Base-by-base conservation (phyloP, 2,888 invertebrate genomes). In the Rotaria magnacalcarata region DNA sequence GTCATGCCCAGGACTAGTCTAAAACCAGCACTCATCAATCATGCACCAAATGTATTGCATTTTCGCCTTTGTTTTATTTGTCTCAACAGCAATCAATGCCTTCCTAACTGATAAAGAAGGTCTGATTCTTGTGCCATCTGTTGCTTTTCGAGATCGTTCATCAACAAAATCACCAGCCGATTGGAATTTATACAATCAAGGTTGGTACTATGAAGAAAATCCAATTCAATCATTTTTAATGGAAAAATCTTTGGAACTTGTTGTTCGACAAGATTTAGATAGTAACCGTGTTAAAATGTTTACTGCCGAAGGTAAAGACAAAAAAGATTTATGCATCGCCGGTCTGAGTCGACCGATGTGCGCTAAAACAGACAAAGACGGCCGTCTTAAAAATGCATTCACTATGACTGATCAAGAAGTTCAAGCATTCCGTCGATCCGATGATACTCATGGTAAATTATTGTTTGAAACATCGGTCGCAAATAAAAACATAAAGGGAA, bases 141-240 rank as follows among this genome's bases (percentile, higher is more conserved):
- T 80, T 3, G 80, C 80, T 10, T 80, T 80, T 47, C 80, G 80
- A 4, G 43, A 47, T 80, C 80, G 16, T 80, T 47, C 80, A 24
- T 47, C 67, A 8, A 6, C 27, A 6, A 14, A n/a, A 67, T 67
- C 80, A 80, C 21, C 80, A 24, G 8, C 43, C 4, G 24, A 80
- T 24, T 80, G 80, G 80, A 47, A 1, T n/a, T 43, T 80, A 80
- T n/a, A 80, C 6, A 47, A 43, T 80, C 80, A 80, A 80, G 80
- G 80, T 11, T 80, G 80, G 80, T 47, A 47, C 47, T 80, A 47
- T n/a, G 80, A 80, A 80, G 80, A 80, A 80, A 80, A 47, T 47
- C 80, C 80, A 2, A 11, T 80, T 24, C 24, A 47, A 43, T 21
- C 80, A 21, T 80, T 80, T 11, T 14, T 80, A 4, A 47, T 47